Evolutionary conservation across 1,140 invertebrate species (phyloP), one percentile per base, ranked within the genome.

Genomic region (Nautilus pompilius): DNA sequence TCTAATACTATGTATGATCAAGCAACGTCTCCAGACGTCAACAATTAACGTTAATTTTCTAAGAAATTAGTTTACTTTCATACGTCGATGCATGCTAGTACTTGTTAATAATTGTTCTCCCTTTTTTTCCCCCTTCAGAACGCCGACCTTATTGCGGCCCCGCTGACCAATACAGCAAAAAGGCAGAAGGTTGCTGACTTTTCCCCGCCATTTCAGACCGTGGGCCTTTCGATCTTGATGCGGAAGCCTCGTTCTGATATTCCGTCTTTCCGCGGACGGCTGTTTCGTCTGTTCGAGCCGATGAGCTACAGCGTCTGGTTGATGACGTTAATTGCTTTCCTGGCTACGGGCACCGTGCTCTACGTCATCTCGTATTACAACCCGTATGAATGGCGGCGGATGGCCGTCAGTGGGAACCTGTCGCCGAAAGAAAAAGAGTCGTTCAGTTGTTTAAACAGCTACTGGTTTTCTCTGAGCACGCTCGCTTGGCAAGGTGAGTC

Each of bases 241-340:
- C 67, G 68, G 26, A 73, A 70, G 60, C 80, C 75, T 20, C 41
- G 67, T 8, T 55, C 59, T 13, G 36, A 60, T 5, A 60, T 67
- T 49, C 64, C 67, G 15, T 59, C 63, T 20, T 59, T 75, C 15
- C 66, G 69, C 8, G 59, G 49, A 2, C 58, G 75, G n/a, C 91
- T 98, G 4, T 95, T 97, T 83, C 95, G 93, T 74, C 98, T 99
- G 80, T 89, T 99, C 75, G 90, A 91, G 80, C 96, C 96, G 17
- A 85, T 99, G 41, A 95, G 93, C 56, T 91, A 92, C 71, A 96
- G 74, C 45, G 78, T 80, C 6, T 82, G 80, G 80, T 65, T 80
- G 30, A 65, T 78, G 63, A 63, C 76, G 0, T 29, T 74, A 4
- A 53, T 79, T 2, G 71, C 75, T 0, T 77, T 73, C 58, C 41